Evolutionary conservation across 2,888 invertebrate genomes (phyloP).

Genomic region (Nowickia ferox): DNA sequence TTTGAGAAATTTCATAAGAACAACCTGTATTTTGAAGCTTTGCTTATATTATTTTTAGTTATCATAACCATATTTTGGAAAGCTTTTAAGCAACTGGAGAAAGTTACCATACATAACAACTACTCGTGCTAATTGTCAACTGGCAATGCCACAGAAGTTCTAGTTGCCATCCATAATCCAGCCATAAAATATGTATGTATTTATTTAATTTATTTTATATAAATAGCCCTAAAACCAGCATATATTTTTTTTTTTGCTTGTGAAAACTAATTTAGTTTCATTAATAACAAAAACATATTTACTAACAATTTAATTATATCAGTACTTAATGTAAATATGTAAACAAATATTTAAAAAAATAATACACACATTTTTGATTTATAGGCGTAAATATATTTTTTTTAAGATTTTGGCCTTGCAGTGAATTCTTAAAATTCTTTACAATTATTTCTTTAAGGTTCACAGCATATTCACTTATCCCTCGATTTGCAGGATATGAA

Average conservation of each 20-base stretch:
- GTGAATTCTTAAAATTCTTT: neutral
- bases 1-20: too few relatives aligned
- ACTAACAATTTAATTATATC: neutral
- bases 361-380: neutral
- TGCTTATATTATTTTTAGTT: too few relatives aligned
- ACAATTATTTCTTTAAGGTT: neutral
- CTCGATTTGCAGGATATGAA: neutral
- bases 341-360: conserved; percentile 2
- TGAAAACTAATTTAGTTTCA: neutral
- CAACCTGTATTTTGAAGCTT: too few relatives aligned
- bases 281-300: neutral
- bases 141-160: too few relatives aligned
- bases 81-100: too few relatives aligned
- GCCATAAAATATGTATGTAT: too few relatives aligned
- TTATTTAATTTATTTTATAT: too few relatives aligned
- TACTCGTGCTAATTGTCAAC: too few relatives aligned
- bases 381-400: neutral
- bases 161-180: too few relatives aligned
- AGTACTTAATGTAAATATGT: neutral
- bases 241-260: neutral
- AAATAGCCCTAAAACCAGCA: neutral
- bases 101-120: too few relatives aligned
- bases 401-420: neutral
- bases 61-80: too few relatives aligned
- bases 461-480: neutral